Conservation (phyloP, 2,888 invertebrate species). For the Linnaemya tessellans region DNA sequence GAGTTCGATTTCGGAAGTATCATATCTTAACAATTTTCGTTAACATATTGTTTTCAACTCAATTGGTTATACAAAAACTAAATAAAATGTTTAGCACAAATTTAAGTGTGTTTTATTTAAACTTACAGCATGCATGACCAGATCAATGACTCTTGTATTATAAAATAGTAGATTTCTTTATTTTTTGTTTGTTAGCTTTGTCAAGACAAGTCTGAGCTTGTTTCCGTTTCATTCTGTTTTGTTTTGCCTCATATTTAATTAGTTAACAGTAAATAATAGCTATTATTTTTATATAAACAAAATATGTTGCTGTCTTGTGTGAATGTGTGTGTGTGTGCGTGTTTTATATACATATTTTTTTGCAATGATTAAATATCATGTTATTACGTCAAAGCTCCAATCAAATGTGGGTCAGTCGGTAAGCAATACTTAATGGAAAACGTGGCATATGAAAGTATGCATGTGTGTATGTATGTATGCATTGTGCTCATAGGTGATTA, state of each 20-base stretch:
- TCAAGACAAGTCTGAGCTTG: constrained; percentile 24
- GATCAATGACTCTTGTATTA: constrained; percentile 53
- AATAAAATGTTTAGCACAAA: constrained; percentile 23
- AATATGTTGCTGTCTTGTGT: constrained; percentile 12
- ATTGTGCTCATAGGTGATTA: too few species aligned
- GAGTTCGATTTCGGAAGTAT: constrained; percentile 64
- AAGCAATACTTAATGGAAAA: constrained; percentile 34
- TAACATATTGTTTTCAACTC: constrained; percentile 10
- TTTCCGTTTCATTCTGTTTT: constrained; percentile 10
- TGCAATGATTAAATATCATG: constrained; percentile 42
- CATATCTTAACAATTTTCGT: not conserved
- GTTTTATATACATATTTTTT: constrained; percentile 16
- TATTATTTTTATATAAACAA: not conserved
- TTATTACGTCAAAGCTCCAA: constrained; percentile 40
- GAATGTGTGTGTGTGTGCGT: constrained; percentile 25
- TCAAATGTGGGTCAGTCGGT: constrained; percentile 36
- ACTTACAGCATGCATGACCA: not conserved
- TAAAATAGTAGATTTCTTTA: not conserved
- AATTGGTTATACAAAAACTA: constrained; percentile 8
- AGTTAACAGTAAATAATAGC: constrained; percentile 33
- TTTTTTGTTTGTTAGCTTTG: not conserved
- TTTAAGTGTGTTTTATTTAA: not conserved
- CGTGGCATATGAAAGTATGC: not conserved
- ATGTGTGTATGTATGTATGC: too few species aligned
- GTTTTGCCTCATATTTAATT: constrained; percentile 9